phyloP scores from a whole-genome alignment of 1,140 invertebrate species.

The Goniozus legneri region DNA sequence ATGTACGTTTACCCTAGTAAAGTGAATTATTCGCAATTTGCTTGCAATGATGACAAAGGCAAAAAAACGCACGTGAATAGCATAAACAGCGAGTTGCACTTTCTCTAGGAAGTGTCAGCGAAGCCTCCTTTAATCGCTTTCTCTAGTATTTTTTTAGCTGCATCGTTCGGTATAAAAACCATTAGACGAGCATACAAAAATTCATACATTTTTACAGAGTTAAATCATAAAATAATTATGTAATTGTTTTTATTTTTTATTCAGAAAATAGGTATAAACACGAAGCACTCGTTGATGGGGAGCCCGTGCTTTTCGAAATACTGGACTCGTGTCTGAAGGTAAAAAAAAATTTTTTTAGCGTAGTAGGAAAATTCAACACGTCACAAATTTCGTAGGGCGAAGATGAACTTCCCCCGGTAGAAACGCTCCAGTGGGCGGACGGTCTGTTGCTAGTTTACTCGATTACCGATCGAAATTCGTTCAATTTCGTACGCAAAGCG shows the following conservation, averaged over 20 bases:
- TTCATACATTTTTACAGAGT: not conserved
- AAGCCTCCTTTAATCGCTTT: too few relatives aligned
- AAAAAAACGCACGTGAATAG: too few relatives aligned
- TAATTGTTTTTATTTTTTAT: constrained; percentile 26
- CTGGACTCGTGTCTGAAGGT: constrained; percentile 89
- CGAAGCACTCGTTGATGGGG: constrained; percentile 85
- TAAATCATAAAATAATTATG: not conserved
- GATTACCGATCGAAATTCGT: constrained; percentile 82
- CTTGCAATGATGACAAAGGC: too few relatives aligned
- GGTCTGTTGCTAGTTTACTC: constrained; percentile 86
- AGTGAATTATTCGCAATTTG: too few relatives aligned
- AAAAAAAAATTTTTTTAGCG: constrained; percentile 25
- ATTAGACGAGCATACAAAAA: too few relatives aligned
- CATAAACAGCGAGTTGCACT: too few relatives aligned
- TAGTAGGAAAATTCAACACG: not conserved
- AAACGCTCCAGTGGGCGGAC: constrained; percentile 84
- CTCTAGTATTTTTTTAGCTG: not conserved
- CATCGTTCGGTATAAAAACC: not conserved
- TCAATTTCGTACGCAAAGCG: constrained; percentile 77
- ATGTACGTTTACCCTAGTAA: too few relatives aligned
- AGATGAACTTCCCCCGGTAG: constrained; percentile 71
- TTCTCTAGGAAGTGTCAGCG: too few relatives aligned
- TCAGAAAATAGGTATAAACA: constrained; percentile 89
- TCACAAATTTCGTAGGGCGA: constrained; percentile 47
- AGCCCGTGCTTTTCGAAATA: constrained; percentile 88